Base-by-base conservation (phyloP, 2,888 invertebrate genomes). In the Mesochorus sp. region DNA sequence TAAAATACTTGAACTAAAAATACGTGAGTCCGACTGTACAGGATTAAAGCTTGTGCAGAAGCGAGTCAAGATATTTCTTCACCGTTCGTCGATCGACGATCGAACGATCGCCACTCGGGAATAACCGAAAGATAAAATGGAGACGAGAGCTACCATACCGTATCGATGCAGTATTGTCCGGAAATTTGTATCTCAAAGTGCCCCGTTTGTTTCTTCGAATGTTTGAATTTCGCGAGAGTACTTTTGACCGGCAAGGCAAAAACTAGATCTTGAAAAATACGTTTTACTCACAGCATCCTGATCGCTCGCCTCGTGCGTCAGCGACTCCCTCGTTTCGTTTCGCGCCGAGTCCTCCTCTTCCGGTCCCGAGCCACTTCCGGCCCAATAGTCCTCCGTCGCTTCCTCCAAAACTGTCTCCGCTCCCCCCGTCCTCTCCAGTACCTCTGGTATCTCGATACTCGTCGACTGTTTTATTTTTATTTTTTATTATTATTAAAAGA, bases 221-320 rank as follows among this genome's bases (percentile, higher is more conserved):
- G n/a, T n/a, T n/a, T n/a, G n/a, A n/a, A n/a, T n/a, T n/a, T n/a
- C n/a, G n/a, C n/a, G n/a, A n/a, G n/a, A n/a, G n/a, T n/a, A n/a
- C n/a, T n/a, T n/a, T n/a, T n/a, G n/a, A n/a, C n/a, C n/a, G n/a
- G n/a, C n/a, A n/a, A n/a, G n/a, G n/a, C n/a, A n/a, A n/a, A n/a
- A n/a, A n/a, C n/a, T n/a, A n/a, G n/a, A n/a, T 26, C 3, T 24
- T n/a, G n/a, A 47, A 57, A 19, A 14, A 34, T 57, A 34, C 3
- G 28, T 4, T 49, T 28, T 74, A 93, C 95, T 95, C 91, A 96
- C 96, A 83, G 95, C 94, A 86, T 95, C 95, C 87, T 95, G 95
- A 89, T 95, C 95, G 86, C 95, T 96, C 83, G 95, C 95, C 85
- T 96, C 95, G 76, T 95, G 94, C 80, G 94, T 94, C 31, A 96